Evolutionary conservation across 64 coral and sea anemone genomes (phyloP).

Genomic region (Montipora sp.): DNA sequence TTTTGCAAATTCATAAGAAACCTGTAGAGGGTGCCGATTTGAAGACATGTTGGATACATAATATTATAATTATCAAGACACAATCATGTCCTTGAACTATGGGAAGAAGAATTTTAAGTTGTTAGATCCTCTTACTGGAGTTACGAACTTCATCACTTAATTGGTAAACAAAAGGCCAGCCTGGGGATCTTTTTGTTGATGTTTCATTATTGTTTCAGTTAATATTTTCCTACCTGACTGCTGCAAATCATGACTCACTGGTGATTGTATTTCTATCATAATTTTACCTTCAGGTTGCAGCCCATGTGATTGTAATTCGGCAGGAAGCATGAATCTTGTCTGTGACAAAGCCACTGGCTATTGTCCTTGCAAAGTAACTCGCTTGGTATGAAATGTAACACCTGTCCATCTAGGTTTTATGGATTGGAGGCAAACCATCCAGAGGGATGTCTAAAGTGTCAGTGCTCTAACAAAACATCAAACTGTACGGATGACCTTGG

Average conservation of each 20-base stretch:
- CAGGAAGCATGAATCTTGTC: slow-evolving; percentile 57
- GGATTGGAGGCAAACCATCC: slow-evolving; percentile 77
- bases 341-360: slow-evolving; percentile 88
- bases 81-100: too few species aligned
- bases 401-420: slow-evolving; percentile 77
- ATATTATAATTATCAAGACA: too few species aligned
- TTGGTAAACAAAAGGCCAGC: too few species aligned
- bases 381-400: slow-evolving; percentile 62
- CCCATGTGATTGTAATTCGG: slow-evolving; percentile 73
- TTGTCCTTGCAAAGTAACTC: slow-evolving; percentile 78
- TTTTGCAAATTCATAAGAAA: too few species aligned
- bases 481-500: slow-evolving; percentile 65
- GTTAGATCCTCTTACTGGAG: too few species aligned
- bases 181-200: too few species aligned
- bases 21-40: too few species aligned
- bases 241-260: background rate
- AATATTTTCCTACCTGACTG: too few species aligned
- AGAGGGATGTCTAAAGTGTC: slow-evolving; percentile 86
- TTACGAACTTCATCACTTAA: too few species aligned
- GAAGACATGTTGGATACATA: too few species aligned
- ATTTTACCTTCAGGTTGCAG: slow-evolving; percentile 71
- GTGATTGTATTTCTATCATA: background rate
- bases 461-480: slow-evolving; percentile 82
- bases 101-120: too few species aligned
- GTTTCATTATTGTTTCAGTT: too few species aligned